A percentile compares a stretch with the other conserved stretches of the same genome.
Conservation (phyloP, 2,113 vertebrate genomes). For the Labeo rohita region DNA sequence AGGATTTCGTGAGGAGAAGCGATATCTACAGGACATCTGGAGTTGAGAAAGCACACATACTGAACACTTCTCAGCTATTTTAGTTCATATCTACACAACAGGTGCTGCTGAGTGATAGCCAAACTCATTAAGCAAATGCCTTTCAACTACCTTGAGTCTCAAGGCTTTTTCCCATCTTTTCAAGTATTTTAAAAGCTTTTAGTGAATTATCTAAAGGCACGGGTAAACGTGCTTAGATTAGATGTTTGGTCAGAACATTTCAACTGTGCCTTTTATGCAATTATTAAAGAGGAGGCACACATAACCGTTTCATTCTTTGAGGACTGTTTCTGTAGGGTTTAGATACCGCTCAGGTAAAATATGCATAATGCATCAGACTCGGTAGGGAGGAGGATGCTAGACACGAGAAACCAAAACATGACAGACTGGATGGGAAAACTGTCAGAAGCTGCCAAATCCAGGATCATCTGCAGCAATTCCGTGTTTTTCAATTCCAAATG, state of each 20-base stretch:
- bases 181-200: neutral
- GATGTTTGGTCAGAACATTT: neutral
- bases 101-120: neutral
- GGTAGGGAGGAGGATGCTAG: neutral
- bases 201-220: conserved; percentile 2
- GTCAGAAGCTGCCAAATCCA: conserved; percentile 28
- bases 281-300: neutral
- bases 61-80: neutral
- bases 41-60: conserved; percentile 69
- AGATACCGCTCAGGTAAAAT: conserved; percentile 17
- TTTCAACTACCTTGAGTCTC: neutral
- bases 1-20: conserved; percentile 82
- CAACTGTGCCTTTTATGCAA: conserved; percentile 26
- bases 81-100: neutral
- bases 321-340: neutral
- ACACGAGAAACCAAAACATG: conserved; percentile 17
- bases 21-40: conserved; percentile 96
- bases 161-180: neutral
- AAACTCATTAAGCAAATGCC: conserved; percentile 3
- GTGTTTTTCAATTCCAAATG: neutral
- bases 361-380: conserved; percentile 21
- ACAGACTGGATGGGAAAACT: conserved; percentile 24
- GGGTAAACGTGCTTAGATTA: neutral
- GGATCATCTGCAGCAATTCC: neutral
- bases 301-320: conserved; percentile 19